Base-by-base conservation (phyloP, 2,888 invertebrate species). In the Nebria brevicollis region DNA sequence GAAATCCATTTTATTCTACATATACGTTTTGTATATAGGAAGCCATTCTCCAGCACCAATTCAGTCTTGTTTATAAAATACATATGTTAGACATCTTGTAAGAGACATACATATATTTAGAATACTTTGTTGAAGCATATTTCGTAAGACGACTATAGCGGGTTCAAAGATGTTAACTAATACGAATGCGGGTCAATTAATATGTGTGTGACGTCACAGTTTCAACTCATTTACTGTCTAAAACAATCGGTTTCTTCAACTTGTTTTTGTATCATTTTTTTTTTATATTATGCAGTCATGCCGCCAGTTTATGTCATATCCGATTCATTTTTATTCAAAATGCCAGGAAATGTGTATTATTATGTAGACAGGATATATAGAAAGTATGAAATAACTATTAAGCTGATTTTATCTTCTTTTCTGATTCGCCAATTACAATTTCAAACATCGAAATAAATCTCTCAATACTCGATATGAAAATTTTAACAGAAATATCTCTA, bases 81-180 rank as follows among this genome's bases (percentile, higher is more conserved):
- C 54, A 54, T 54, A 54, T 54, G 54, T 54, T 54, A 7, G 54
- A 7, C 54, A 54, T 54, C 54, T 54, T 54, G 54, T 54, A 13
- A 54, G 54, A 54, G 54, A 54, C 54, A 54, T 54, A 54, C 54
- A 54, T 54, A 54, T 54, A 54, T 54, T 54, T 54, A 54, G 54
- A 54, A 54, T 11, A 11, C 11, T 54, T 54, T 54, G 54, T 54
- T 54, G 54, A 6, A 54, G 54, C 54, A 54, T 54, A 5, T 54
- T 8, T 54, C 8, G 13, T 54, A 54, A 54, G 7, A 54, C 8
- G 54, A 54, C 54, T 34, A 34, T 8, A 8, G 54, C 54, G 54
- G 8, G 54, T 54, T 54, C 54, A 54, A 54, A 13, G 11, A 54
- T 54, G 54, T 54, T 54, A 54, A 54, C 54, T 54, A 54, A 54